A percentile compares a stretch with the other conserved stretches of the same genome.
Evolutionary conservation across 1,140 invertebrate genomes (phyloP).

Genomic region (Anagrus nilaparvatae): DNA sequence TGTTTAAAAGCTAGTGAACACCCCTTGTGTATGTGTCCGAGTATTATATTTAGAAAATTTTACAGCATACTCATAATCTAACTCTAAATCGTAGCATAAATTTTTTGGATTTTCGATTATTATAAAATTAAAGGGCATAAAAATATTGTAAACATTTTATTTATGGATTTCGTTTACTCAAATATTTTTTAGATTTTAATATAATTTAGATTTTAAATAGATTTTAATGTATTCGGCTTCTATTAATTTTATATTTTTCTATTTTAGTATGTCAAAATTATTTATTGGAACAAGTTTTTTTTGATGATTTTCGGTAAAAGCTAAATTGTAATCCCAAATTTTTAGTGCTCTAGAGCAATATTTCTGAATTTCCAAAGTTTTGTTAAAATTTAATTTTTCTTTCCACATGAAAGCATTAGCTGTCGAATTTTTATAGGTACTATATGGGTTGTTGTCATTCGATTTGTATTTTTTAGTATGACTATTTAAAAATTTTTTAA

Average conservation of each 20-base stretch:
- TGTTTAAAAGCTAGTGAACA: too few relatives aligned
- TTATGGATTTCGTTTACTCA: too few relatives aligned
- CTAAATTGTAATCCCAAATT: background rate
- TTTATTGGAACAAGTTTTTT: background rate
- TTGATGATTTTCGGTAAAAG: background rate
- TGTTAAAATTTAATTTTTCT: background rate
- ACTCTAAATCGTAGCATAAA: background rate
- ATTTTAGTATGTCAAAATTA: too few relatives aligned
- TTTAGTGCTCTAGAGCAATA: slow-evolving; percentile 2
- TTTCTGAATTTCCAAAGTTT: slow-evolving; percentile 5
- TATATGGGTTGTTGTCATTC: slow-evolving; percentile 5
- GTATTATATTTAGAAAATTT: background rate
- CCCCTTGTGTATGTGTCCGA: background rate
- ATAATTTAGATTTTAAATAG: too few relatives aligned
- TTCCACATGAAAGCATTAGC: background rate
- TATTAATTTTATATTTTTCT: too few relatives aligned
- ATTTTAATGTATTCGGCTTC: too few relatives aligned
- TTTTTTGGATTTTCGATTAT: background rate
- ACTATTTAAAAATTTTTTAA: slow-evolving; percentile 64
- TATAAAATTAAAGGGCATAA: too few relatives aligned
- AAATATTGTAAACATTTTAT: too few relatives aligned
- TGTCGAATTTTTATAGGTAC: background rate
- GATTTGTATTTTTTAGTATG: slow-evolving; percentile 62
- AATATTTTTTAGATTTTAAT: too few relatives aligned
- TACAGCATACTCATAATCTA: background rate